A percentile compares a stretch with the other conserved stretches of the same genome.
These are phyloP conservation scores for Bombyx mori DNA, from an alignment of 1,140 invertebrate genomes.

Conservation along the genomic window DNA sequence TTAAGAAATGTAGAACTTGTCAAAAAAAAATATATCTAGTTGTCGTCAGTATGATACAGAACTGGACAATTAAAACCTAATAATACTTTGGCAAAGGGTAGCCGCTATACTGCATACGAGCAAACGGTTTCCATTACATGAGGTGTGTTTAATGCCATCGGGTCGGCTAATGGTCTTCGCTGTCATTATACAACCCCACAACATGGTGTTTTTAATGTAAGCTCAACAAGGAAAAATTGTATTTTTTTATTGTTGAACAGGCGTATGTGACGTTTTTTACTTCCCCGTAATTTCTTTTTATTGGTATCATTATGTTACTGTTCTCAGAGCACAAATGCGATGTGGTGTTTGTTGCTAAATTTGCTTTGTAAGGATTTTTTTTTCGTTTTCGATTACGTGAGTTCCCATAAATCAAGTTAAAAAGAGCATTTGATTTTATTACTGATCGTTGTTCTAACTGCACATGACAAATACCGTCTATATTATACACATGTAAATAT, in stretches of 20 bases:
- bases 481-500: too few species aligned
- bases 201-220: slow-evolving; percentile 49
- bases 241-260: slow-evolving; percentile 47
- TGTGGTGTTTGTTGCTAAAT: slow-evolving; percentile 23
- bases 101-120: slow-evolving; percentile 21
- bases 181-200: slow-evolving; percentile 51
- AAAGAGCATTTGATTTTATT: too few species aligned
- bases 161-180: slow-evolving; percentile 45
- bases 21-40: too few species aligned
- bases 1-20: too few species aligned
- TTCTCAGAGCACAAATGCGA: slow-evolving; percentile 13
- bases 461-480: too few species aligned
- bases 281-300: slow-evolving; percentile 45
- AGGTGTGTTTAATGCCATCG: slow-evolving; percentile 51
- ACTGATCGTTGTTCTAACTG: too few species aligned
- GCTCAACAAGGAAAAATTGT: slow-evolving; percentile 42
- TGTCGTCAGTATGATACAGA: background rate
- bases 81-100: slow-evolving; percentile 15
- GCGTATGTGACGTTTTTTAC: slow-evolving; percentile 41
- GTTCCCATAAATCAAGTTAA: too few species aligned
- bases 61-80: slow-evolving; percentile 16
- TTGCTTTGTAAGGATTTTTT: slow-evolving; percentile 15
- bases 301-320: slow-evolving; percentile 44
- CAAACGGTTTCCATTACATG: slow-evolving; percentile 51
- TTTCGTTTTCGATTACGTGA: background rate